Conservation (phyloP, 2,888 invertebrate genomes). For the Pseudoips prasinana region DNA sequence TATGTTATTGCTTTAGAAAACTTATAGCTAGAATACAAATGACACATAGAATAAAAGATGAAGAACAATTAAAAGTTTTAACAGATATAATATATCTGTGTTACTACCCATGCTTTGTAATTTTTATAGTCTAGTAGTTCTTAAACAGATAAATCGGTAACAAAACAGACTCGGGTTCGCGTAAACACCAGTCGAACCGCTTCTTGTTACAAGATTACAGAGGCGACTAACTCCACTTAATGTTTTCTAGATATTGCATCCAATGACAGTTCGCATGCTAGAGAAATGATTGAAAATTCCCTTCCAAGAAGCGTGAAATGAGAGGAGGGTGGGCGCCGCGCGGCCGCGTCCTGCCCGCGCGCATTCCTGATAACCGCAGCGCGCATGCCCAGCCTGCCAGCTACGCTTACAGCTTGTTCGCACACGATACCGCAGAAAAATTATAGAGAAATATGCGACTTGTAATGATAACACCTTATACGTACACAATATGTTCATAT, state of each 20-base stretch:
- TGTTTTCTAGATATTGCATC: slow-evolving; percentile 51
- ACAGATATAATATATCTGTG: no score
- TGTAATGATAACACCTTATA: no score
- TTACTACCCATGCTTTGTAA: no score
- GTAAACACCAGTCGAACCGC: slow-evolving; percentile 27
- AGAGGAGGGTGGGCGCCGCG: slow-evolving; percentile 48
- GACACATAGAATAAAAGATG: no score
- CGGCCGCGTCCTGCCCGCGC: slow-evolving; percentile 41
- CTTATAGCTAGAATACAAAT: no score
- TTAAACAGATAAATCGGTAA: slow-evolving; percentile 24
- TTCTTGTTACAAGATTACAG: slow-evolving; percentile 37
- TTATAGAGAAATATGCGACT: slow-evolving; percentile 10
- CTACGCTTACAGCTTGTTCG: slow-evolving; percentile 9
- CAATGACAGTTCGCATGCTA: slow-evolving; percentile 59
- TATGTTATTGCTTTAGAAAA: no score
- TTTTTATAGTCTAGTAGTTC: no score
- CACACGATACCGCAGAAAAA: slow-evolving; percentile 5
- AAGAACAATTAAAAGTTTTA: no score
- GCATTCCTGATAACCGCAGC: slow-evolving; percentile 72
- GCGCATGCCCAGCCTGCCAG: slow-evolving; percentile 19
- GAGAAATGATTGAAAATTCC: slow-evolving; percentile 71
- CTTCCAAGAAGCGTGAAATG: slow-evolving; percentile 71
- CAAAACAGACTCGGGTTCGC: slow-evolving; percentile 21
- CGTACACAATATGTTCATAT: no score
- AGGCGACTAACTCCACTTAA: slow-evolving; percentile 35